Evolutionary conservation across 1,140 invertebrate genomes (phyloP), one percentile per base, ranked within the genome.

Genomic region (Eufriesea mexicana): DNA sequence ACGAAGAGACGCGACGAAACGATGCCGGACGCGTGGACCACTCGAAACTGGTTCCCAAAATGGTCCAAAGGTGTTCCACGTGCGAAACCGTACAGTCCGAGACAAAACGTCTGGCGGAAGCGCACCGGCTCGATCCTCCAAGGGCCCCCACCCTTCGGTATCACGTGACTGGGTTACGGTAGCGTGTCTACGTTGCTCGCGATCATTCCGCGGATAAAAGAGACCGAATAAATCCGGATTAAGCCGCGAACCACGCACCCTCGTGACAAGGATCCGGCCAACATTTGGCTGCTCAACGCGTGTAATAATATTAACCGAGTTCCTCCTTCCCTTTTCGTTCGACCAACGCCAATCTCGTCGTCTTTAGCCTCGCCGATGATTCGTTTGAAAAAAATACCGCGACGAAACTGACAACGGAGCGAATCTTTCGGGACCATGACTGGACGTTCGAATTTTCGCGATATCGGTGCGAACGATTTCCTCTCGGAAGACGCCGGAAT

Each of bases 191-290:
- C 64, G 62, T 81, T 47, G 70, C 61, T 62, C 45, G 83, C 54
- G 64, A 86, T 85, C 67, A 87, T 90, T 85, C 79, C 86, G 74
- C 81, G 89, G 67, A 66, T 79, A 85, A 90, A 90, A 86, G 85
- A 73, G 86, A 62, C 84, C 88, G 84, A 90, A 87, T 88, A 89
- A 88, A 90, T 91, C 86, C 84, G 86, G 85, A 89, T 91, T 86
- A 87, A 82, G 66, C 74, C 72, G 75, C 73, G 85, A 83, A 80
- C 73, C 77, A 85, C 84, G 64, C 49, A 18, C 47, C 76, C 81
- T 86, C 47, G 74, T 79, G 73, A 86, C 89, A 84, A 78, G 42
- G 85, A 87, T 78, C 77, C 18, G 18, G 9, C 23, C 8, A 42
- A 2, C 18, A 49, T 70, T 78, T 28, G 76, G n/a, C 18, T 51